Evolutionary conservation across 2,797 vertebrate species (phyloP).

Genomic region (Hippoglossus hippoglossus): DNA sequence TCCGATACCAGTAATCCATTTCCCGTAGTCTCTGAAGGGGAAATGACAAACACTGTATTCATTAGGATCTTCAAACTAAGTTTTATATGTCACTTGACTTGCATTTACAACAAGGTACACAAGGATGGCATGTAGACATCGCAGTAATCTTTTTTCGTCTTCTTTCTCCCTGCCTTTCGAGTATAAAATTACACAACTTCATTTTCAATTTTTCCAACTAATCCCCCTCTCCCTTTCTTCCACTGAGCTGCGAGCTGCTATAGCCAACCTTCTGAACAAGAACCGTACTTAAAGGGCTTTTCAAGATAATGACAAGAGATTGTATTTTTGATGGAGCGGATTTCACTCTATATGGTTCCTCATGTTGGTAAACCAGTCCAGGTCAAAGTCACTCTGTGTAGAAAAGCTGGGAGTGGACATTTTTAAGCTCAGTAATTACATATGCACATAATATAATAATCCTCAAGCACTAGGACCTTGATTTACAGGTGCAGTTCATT

Average conservation of each 20-base stretch:
- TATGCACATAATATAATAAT: not conserved
- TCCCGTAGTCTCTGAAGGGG: slow-evolving; percentile 20
- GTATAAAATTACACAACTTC: slow-evolving; percentile 33
- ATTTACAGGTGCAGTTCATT: not conserved
- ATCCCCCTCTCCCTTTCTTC: slow-evolving; percentile 28
- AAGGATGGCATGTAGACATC: slow-evolving; percentile 41
- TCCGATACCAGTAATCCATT: slow-evolving; percentile 34
- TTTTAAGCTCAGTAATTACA: not conserved
- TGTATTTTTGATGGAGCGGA: slow-evolving; percentile 42
- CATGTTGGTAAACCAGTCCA: slow-evolving; percentile 28
- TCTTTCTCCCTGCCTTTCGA: slow-evolving; percentile 1
- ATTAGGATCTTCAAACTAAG: slow-evolving; percentile 16
- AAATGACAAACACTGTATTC: slow-evolving; percentile 36
- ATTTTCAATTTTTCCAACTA: slow-evolving; percentile 51
- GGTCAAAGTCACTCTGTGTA: slow-evolving; percentile 24
- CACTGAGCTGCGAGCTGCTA: slow-evolving; percentile 14
- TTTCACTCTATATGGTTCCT: slow-evolving; percentile 36
- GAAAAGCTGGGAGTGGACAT: not conserved
- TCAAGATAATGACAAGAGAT: slow-evolving; percentile 52
- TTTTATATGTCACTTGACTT: slow-evolving; percentile 15
- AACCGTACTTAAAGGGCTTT: slow-evolving; percentile 48
- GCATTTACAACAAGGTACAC: slow-evolving; percentile 48
- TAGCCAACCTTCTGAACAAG: slow-evolving; percentile 25
- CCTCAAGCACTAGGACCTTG: not conserved
- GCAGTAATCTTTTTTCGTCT: not conserved